phyloP scores from a whole-genome alignment of 1,140 invertebrate genomes.

The Drosophila ananassae region DNA sequence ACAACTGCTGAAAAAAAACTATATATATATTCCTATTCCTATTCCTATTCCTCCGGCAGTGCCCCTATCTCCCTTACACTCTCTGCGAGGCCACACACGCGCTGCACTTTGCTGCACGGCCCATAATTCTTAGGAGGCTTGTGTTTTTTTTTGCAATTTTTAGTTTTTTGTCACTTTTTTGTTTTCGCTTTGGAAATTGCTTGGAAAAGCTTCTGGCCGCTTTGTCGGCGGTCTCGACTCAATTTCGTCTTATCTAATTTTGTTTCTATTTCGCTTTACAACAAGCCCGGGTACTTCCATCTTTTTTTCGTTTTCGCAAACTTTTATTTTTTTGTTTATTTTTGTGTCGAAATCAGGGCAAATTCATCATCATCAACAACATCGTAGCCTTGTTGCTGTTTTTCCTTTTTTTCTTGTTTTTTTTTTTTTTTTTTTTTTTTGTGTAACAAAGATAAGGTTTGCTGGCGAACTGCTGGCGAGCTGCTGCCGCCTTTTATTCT shows the following conservation, averaged over 20 bases:
- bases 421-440: slow-evolving; percentile 55
- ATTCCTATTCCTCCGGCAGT: slow-evolving; percentile 24
- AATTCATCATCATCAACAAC: slow-evolving; percentile 82
- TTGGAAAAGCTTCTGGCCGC: slow-evolving; percentile 61
- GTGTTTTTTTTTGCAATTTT: slow-evolving; percentile 31
- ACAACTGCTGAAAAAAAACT: slow-evolving; percentile 70
- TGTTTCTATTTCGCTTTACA: slow-evolving; percentile 49
- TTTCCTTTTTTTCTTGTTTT: slow-evolving; percentile 22
- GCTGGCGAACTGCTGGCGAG: slow-evolving; percentile 60
- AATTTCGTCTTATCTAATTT: slow-evolving; percentile 82
- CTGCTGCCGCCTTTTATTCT: slow-evolving; percentile 63
- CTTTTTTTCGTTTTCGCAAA: slow-evolving; percentile 17
- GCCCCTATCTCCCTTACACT: neutral
- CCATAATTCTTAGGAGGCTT: slow-evolving; percentile 45
- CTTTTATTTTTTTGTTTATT: slow-evolving; percentile 63
- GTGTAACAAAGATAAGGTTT: slow-evolving; percentile 77
- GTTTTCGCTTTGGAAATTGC: slow-evolving; percentile 40
- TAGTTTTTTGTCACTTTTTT: slow-evolving; percentile 33
- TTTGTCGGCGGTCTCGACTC: slow-evolving; percentile 71
- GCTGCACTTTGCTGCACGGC: slow-evolving; percentile 64
- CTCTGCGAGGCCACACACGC: slow-evolving; percentile 60
- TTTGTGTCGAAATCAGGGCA: slow-evolving; percentile 81
- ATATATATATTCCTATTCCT: slow-evolving; percentile 31
- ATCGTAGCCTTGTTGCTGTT: slow-evolving; percentile 62
- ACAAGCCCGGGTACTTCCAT: slow-evolving; percentile 6